Percentiles rank a stretch among this genome's conserved stretches.
Conservation (phyloP, 2,888 invertebrate genomes). For the Pecten maximus region DNA sequence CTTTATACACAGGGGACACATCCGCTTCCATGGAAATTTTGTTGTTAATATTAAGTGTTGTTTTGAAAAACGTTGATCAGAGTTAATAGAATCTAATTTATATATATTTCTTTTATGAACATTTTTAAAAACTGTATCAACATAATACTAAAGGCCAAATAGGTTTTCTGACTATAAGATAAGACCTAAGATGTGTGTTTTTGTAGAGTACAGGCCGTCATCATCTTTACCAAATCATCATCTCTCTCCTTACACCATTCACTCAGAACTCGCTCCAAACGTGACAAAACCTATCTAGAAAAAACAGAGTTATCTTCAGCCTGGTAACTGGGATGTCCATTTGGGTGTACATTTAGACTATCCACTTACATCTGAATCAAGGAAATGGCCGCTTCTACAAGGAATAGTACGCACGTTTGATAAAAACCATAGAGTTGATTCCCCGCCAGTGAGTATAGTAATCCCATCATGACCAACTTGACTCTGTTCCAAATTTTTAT, state of each 20-base stretch:
- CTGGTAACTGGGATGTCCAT: conserved; percentile 12
- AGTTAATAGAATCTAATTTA: no score
- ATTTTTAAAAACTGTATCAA: not conserved
- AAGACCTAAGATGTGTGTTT: not conserved
- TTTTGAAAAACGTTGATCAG: no score
- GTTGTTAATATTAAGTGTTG: no score
- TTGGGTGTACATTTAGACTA: not conserved
- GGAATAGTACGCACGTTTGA: not conserved
- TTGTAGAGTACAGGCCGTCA: not conserved
- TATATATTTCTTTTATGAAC: no score
- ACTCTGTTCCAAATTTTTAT: not conserved
- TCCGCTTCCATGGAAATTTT: no score
- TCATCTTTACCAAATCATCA: not conserved
- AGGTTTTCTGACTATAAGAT: no score
- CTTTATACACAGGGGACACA: no score
- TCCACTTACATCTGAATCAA: not conserved
- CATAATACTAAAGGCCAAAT: no score
- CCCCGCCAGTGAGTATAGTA: not conserved
- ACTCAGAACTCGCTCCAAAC: not conserved
- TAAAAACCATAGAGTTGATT: not conserved
- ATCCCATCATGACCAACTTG: not conserved
- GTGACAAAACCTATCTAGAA: conserved; percentile 3
- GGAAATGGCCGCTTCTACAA: not conserved
- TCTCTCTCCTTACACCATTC: not conserved
- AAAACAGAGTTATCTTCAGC: not conserved